These are phyloP conservation scores for Crocidura indochinensis DNA, from an alignment of 2,797 vertebrate species.

Conservation along the genomic window DNA sequence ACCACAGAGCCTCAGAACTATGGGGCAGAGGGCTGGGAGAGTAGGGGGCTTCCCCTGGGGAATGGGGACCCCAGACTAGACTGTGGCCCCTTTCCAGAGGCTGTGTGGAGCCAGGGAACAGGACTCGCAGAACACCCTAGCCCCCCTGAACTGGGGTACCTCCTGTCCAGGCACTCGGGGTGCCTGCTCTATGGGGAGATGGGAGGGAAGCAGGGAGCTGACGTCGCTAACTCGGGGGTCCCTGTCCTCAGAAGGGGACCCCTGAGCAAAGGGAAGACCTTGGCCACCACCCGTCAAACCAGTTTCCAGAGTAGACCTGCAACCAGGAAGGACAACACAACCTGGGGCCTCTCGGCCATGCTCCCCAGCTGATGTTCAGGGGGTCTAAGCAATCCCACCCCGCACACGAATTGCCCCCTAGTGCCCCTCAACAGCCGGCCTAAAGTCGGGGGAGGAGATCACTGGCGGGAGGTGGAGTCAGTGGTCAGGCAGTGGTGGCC, in stretches of 20 bases:
- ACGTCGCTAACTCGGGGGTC: not conserved
- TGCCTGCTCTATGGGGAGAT: not conserved
- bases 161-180: not conserved
- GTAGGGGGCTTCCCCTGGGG: no score
- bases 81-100: not conserved
- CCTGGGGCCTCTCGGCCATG: no score
- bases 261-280: not conserved
- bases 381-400: no score
- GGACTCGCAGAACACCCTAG: no score
- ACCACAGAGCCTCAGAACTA: no score
- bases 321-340: not conserved
- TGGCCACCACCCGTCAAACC: conserved; percentile 64
- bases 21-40: no score
- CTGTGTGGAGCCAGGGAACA: not conserved
- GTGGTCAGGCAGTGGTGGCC: not conserved
- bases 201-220: not conserved
- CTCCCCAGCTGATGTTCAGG: no score
- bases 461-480: not conserved
- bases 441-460: conserved; percentile 28
- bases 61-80: no score
- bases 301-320: conserved; percentile 44
- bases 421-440: no score
- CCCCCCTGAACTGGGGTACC: no score
- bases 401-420: no score
- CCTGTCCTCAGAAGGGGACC: not conserved